These are phyloP conservation scores for Pantelozetes paolii DNA, from an alignment of 2,888 invertebrate genomes.

Conservation along the genomic window DNA sequence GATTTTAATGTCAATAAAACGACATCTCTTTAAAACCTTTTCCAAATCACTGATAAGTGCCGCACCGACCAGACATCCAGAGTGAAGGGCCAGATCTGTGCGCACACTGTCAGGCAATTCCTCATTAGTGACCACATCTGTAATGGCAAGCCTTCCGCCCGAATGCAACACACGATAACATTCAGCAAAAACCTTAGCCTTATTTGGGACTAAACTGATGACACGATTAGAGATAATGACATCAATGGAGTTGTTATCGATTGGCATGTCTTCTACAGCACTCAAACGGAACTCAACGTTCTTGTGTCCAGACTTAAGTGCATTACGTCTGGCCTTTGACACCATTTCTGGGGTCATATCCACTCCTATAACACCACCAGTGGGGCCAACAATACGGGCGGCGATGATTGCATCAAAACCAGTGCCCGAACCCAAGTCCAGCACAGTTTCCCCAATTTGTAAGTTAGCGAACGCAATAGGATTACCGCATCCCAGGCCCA, in stretches of 20 bases:
- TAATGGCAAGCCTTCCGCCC: conserved; percentile 29
- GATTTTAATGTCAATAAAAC: conserved; percentile 17
- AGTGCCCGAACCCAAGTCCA: conserved; percentile 24
- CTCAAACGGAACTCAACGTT: conserved; percentile 33
- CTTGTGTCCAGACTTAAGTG: background rate
- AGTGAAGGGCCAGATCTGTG: conserved; percentile 12
- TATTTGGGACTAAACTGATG: conserved; percentile 26
- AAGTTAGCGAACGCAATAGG: background rate
- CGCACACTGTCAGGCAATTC: conserved; percentile 8
- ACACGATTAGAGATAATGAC: conserved; percentile 26
- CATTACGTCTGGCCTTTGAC: background rate
- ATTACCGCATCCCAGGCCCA: conserved; percentile 37
- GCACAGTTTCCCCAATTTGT: conserved; percentile 7
- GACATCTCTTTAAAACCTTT: background rate
- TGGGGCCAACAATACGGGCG: conserved; percentile 23
- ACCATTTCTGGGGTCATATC: conserved; percentile 38
- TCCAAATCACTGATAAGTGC: conserved; percentile 24
- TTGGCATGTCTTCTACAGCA: conserved; percentile 22
- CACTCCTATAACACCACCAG: conserved; percentile 21
- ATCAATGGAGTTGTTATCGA: conserved; percentile 1
- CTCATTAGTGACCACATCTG: conserved; percentile 17
- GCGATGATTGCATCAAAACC: conserved; percentile 12
- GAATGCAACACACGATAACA: conserved; percentile 30
- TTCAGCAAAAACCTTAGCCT: background rate
- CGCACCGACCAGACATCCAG: conserved; percentile 10